These are phyloP conservation scores for Mirounga angustirostris DNA, from an alignment of 2,113 vertebrate genomes.

Conservation along the genomic window DNA sequence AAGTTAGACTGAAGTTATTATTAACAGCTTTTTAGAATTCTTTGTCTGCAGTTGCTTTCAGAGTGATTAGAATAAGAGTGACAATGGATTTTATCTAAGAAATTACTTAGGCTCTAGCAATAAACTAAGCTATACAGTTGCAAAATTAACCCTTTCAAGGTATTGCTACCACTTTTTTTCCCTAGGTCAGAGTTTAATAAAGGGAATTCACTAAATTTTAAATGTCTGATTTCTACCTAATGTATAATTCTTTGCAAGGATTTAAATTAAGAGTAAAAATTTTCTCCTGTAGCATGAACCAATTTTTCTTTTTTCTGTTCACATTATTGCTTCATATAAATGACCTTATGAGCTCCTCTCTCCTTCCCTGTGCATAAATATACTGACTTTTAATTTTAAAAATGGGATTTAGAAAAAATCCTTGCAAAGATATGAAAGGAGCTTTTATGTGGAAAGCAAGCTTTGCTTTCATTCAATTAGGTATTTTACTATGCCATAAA, in stretches of 20 bases:
- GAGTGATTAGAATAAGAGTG: constrained; percentile 11
- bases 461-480: not conserved
- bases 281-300: not conserved
- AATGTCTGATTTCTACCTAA: not conserved
- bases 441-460: not conserved
- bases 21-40: not conserved
- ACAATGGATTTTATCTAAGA: not conserved
- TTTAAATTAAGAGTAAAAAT: constrained; percentile 37
- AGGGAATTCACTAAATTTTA: constrained; percentile 34
- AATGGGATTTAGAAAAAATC: not conserved
- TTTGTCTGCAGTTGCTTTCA: constrained; percentile 14
- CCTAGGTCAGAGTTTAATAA: not conserved
- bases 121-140: not conserved
- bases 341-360: not conserved
- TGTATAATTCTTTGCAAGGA: not conserved
- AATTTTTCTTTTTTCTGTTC: not conserved
- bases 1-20: not conserved
- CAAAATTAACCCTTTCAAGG: not conserved
- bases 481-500: not conserved
- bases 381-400: not conserved
- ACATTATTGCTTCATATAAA: not conserved
- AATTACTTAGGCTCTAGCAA: not conserved
- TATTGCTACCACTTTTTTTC: not conserved
- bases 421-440: not conserved
- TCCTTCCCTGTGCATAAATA: not conserved